Percentiles rank a stretch among this genome's conserved stretches.
These are phyloP conservation scores for Tetanocera ferruginea DNA, from an alignment of 2,888 invertebrate species.

Conservation along the genomic window DNA sequence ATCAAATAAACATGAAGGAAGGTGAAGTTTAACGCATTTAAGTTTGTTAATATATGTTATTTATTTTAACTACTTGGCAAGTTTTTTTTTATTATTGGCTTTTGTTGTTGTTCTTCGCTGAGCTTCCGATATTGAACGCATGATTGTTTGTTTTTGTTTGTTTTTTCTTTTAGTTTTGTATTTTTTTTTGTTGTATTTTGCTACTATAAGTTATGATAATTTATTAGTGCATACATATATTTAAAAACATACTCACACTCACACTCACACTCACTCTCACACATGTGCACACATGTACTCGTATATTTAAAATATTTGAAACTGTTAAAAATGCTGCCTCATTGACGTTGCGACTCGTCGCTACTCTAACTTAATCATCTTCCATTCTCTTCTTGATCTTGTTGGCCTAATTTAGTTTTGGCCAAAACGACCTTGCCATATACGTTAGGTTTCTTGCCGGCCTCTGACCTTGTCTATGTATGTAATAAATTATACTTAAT, in stretches of 20 bases:
- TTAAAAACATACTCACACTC: too few species aligned
- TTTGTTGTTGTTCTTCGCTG: background rate
- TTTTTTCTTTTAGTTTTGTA: background rate
- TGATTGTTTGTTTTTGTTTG: background rate
- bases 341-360: background rate
- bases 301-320: background rate
- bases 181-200: background rate
- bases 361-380: background rate
- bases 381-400: slow-evolving; percentile 2
- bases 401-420: slow-evolving; percentile 35
- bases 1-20: background rate
- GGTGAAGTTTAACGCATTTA: background rate
- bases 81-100: background rate
- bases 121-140: background rate
- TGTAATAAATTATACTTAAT: slow-evolving; percentile 19
- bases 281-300: too few species aligned
- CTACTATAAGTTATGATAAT: background rate
- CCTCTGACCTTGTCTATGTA: slow-evolving; percentile 47
- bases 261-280: background rate
- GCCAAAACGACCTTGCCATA: slow-evolving; percentile 41
- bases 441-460: slow-evolving; percentile 31
- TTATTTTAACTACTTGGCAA: background rate
- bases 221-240: too few species aligned
- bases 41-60: background rate
- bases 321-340: background rate